Base-by-base conservation (phyloP, 2,797 vertebrate species). In the Pipistrellus kuhlii region DNA sequence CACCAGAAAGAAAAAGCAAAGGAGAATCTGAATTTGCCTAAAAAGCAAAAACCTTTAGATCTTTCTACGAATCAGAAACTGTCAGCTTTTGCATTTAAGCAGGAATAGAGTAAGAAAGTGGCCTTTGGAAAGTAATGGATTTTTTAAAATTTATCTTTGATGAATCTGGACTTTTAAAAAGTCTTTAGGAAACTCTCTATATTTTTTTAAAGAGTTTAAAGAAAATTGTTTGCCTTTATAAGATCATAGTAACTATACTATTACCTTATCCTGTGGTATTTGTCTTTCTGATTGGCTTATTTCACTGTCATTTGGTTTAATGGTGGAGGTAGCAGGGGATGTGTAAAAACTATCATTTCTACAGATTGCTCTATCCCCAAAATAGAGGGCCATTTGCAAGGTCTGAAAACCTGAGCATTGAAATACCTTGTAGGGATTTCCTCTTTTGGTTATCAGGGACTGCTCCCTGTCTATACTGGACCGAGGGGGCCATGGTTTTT, bases 61-160 rank as follows among this genome's bases (percentile, higher is more conserved):
- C 71, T 98, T 1, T 97, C 98, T 7, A 89, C 97, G 0, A 98
- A 97, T 48, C 96, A 97, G 77, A 99, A 98, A 85, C 97, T 99
- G 25, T 98, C 99, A 1, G 98, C 98, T 0, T 99, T 99, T 96
- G 99, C 99, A 0, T 99, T 99, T 97, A 99, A 98, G 95, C 99
- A 99, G 94, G 98, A 96, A 68, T 98, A 83, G 96, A 93, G 21
- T 11, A 32, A 38, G 0, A 41, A 64, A 23, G 38, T 81, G 59
- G 35, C 44, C 44, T 82, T 72, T 53, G 62, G 66, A 69, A 82
- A 81, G 57, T 69, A 38, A 20, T 78, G 32, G 30, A 17, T 90
- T 91, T 82, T 41, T 25, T 2, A 53, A 53, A 11, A 32, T 12
- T 78, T 5, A 23, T 72, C 38, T 86, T 90, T 85, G 78, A 69